Percentiles rank a stretch among this genome's conserved stretches.
phyloP scores from a whole-genome alignment of 2,888 invertebrate species.

The Aelia acuminata region DNA sequence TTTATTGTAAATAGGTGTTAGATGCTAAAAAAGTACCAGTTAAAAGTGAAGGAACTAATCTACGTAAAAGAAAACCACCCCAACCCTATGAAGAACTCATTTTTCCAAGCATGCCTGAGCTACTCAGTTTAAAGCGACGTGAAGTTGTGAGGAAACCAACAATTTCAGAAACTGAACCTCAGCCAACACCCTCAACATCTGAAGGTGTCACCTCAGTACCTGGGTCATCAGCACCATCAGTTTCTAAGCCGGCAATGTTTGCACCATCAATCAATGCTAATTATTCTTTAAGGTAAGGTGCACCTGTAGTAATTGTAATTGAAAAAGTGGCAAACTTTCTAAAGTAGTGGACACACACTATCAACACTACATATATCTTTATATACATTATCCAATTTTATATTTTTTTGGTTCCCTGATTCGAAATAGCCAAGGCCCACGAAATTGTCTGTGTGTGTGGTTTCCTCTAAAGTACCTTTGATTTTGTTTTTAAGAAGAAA shows the following conservation, averaged over 20 bases:
- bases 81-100: constrained; percentile 65
- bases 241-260: constrained; percentile 12
- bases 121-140: constrained; percentile 75
- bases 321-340: not conserved
- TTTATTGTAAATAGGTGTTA: constrained; percentile 63
- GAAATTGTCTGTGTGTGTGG: no score
- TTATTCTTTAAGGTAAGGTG: constrained; percentile 54
- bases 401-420: no score
- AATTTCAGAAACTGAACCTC: constrained; percentile 46
- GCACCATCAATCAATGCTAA: constrained; percentile 56
- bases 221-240: not conserved
- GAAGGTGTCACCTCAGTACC: not conserved
- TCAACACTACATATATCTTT: no score
- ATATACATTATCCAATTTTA: no score
- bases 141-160: constrained; percentile 70
- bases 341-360: no score
- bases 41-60: constrained; percentile 61
- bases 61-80: constrained; percentile 63
- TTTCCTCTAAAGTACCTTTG: no score
- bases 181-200: not conserved
- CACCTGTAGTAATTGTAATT: not conserved
- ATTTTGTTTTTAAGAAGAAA: no score
- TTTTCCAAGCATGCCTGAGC: constrained; percentile 77
- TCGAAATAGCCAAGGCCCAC: no score
- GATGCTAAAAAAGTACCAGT: constrained; percentile 66